Evolutionary conservation across 2,113 vertebrate genomes (phyloP).

Genomic region (Rhabdomys dilectus): DNA sequence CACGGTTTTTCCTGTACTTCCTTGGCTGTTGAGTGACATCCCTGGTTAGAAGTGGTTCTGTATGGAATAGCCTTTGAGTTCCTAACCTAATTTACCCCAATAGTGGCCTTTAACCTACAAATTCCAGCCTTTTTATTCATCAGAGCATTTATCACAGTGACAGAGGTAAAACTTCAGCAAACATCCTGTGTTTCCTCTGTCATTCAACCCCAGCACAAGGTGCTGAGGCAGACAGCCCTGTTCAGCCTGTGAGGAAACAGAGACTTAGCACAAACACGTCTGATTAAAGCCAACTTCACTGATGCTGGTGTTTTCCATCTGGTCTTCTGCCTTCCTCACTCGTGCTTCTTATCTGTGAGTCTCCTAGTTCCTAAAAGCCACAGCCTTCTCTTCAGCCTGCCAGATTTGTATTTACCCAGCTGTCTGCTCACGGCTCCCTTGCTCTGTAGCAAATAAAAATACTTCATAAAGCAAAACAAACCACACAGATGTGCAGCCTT

Average conservation of each 20-base stretch:
- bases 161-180: neutral
- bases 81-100: neutral
- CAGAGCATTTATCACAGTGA: neutral
- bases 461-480: neutral
- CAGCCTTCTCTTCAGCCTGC: neutral
- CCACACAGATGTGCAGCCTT: neutral
- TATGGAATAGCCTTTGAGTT: neutral
- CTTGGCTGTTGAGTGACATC: too few species aligned
- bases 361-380: neutral
- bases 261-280: neutral
- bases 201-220: neutral
- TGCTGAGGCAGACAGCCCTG: neutral
- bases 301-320: neutral
- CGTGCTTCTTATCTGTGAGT: neutral
- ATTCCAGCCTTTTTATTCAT: neutral
- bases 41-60: neutral
- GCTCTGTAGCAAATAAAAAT: slow-evolving; percentile 20
- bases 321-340: neutral
- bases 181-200: neutral
- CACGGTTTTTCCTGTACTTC: neutral
- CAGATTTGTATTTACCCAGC: neutral
- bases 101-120: neutral
- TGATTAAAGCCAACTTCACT: neutral
- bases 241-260: slow-evolving; percentile 23
- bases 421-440: neutral